Evolutionary conservation across 2,888 invertebrate genomes (phyloP), one percentile per base, ranked within the genome.

Genomic region (Himalopsyche anomala): DNA sequence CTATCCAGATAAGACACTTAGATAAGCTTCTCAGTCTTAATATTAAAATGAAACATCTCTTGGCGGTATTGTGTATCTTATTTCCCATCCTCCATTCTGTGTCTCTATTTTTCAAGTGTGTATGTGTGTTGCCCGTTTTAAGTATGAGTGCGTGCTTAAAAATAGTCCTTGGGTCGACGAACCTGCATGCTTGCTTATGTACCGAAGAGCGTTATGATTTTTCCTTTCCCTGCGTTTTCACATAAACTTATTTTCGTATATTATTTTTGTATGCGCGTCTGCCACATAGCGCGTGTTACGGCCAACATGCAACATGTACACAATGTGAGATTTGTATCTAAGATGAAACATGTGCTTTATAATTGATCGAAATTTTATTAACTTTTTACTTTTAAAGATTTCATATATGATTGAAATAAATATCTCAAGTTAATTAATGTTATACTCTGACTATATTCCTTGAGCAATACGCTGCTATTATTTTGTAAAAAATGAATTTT

Each of bases 211-310:
- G 74, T 74, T 74, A 74, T 74, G 74, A 74, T 74, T 74, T 74
- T 74, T 74, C 74, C 74, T 74, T 74, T 38, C 74, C 74, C 74
- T 74, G 74, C 74, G 74, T 74, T 74, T 74, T 74, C 74, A 74
- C 74, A 74, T 74, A 74, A 74, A 74, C 36, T 74, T 74, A 74
- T 74, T 74, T 74, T 69, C 19, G 69, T 69, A 69, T 69, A 69
- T 69, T 69, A 69, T 69, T 69, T 74, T 74, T 36, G 74, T 74
- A 74, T 74, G 74, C 74, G 74, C 74, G 74, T 74, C 74, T 74
- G 74, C 74, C 74, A 38, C 74, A 74, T 62, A 62, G 62, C 28
- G 62, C 62, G 62, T 62, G 62, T 19, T 62, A 62, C 19, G 12
- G 74, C 36, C 38, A 12, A 15, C 28, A 74, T 74, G 74, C 36